Percentiles rank a stretch among this genome's conserved stretches.
Conservation (phyloP, 2,797 vertebrate species). For the Triplophysa yarkandensis region DNA sequence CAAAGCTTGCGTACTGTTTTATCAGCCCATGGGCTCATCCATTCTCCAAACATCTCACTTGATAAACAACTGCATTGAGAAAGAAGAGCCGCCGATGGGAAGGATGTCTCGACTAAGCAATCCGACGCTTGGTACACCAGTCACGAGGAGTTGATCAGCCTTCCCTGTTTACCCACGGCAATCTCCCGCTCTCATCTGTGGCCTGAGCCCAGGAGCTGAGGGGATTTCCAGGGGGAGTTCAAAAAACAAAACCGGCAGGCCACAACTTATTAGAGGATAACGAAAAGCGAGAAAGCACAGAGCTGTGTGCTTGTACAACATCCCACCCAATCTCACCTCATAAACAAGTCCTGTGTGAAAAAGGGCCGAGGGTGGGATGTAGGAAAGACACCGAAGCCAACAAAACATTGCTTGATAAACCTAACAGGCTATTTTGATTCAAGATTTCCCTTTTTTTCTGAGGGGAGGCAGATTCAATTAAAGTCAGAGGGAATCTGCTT, state of each 20-base stretch:
- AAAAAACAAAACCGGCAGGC: conserved; percentile 61
- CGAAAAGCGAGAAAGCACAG: conserved; percentile 63
- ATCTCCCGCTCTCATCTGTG: conserved; percentile 62
- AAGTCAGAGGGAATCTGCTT: conserved; percentile 89
- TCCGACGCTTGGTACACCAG: conserved; percentile 57
- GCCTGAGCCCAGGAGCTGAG: conserved; percentile 55
- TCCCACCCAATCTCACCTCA: conserved; percentile 59
- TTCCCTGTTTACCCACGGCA: conserved; percentile 65
- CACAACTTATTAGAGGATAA: conserved; percentile 71
- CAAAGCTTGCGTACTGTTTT: conserved; percentile 44
- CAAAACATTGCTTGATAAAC: conserved; percentile 88
- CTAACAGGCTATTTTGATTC: conserved; percentile 91
- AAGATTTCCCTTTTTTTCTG: conserved; percentile 87
- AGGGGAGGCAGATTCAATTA: conserved; percentile 92
- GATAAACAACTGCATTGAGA: conserved; percentile 48
- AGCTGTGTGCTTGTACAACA: conserved; percentile 61
- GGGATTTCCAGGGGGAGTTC: conserved; percentile 64
- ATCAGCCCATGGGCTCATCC: conserved; percentile 45
- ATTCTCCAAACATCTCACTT: conserved; percentile 42
- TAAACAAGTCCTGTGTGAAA: conserved; percentile 57
- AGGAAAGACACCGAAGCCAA: conserved; percentile 67
- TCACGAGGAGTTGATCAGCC: conserved; percentile 60
- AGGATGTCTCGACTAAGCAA: conserved; percentile 49
- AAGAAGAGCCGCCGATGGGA: conserved; percentile 32
- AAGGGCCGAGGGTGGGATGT: conserved; percentile 33